Conservation (phyloP, 2,797 vertebrate genomes). For the Aeoliscus strigatus region DNA sequence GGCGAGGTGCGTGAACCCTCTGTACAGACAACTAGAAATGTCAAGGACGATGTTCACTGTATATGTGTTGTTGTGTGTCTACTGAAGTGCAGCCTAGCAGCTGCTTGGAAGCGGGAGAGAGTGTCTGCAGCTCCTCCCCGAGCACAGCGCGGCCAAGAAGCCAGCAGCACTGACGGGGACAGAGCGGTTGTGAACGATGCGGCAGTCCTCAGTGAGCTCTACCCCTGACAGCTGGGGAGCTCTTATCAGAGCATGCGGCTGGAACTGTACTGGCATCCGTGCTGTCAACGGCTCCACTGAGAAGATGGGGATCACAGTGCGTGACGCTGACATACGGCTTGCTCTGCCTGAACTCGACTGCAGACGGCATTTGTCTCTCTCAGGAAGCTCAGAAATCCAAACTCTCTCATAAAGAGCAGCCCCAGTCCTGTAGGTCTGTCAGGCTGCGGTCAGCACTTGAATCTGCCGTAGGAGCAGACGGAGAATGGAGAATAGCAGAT, state of each 20-base stretch:
- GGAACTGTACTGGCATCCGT: conserved; percentile 42
- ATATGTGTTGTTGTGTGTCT: conserved; percentile 8
- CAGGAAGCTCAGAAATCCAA: conserved; percentile 31
- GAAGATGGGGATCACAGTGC: conserved; percentile 45
- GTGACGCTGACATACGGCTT: conserved; percentile 50
- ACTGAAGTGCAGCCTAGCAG: conserved; percentile 1
- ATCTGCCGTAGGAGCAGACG: neutral
- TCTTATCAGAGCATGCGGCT: conserved; percentile 61
- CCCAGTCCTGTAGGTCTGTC: conserved; percentile 24
- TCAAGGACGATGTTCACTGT: conserved; percentile 1
- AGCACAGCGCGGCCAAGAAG: conserved; percentile 12
- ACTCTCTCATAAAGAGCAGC: conserved; percentile 20
- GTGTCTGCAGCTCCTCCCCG: conserved; percentile 2
- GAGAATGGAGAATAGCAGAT: neutral
- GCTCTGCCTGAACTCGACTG: conserved; percentile 36
- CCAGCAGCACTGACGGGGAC: conserved; percentile 13
- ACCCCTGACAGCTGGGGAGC: conserved; percentile 53
- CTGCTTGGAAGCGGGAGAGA: neutral
- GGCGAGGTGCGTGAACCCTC: neutral
- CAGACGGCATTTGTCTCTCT: conserved; percentile 45
- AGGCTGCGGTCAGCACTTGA: conserved; percentile 20
- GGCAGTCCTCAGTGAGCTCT: conserved; percentile 34
- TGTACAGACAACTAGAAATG: neutral
- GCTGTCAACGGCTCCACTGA: conserved; percentile 31
- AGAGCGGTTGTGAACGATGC: conserved; percentile 25